Percentiles rank a stretch among this genome's conserved stretches.
Evolutionary conservation across 2,797 vertebrate genomes (phyloP).

Genomic region (Perodicticus potto): DNA sequence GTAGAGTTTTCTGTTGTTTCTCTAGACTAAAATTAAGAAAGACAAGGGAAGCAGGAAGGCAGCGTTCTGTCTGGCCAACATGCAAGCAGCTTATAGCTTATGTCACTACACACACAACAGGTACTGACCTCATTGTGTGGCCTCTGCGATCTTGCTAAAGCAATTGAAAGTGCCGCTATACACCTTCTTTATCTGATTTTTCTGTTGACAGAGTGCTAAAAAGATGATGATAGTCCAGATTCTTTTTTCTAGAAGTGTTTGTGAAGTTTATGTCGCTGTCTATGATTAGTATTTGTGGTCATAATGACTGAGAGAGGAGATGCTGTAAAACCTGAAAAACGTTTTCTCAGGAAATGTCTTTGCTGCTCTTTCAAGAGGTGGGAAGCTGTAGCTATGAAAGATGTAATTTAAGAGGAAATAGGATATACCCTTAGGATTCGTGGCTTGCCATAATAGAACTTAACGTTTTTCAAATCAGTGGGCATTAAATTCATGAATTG

Average conservation of each 20-base stretch:
- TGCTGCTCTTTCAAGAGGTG: background rate
- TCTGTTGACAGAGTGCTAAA: background rate
- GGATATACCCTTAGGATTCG: background rate
- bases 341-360: background rate
- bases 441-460: background rate
- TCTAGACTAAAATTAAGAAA: background rate
- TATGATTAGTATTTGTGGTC: constrained; percentile 13
- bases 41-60: background rate
- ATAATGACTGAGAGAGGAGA: background rate
- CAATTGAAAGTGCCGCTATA: too few species aligned
- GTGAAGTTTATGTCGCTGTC: background rate
- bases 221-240: background rate
- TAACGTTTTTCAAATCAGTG: background rate
- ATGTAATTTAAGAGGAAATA: background rate
- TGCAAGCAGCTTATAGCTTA: background rate
- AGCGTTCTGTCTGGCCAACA: background rate
- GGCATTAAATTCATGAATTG: background rate
- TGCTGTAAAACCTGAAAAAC: background rate
- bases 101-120: background rate
- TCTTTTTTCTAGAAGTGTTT: constrained; percentile 29
- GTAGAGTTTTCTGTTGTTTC: background rate
- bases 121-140: too few species aligned
- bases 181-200: background rate
- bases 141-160: background rate
- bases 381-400: background rate